Conservation (phyloP, 2,113 vertebrate genomes). For the Tringa solitaria region DNA sequence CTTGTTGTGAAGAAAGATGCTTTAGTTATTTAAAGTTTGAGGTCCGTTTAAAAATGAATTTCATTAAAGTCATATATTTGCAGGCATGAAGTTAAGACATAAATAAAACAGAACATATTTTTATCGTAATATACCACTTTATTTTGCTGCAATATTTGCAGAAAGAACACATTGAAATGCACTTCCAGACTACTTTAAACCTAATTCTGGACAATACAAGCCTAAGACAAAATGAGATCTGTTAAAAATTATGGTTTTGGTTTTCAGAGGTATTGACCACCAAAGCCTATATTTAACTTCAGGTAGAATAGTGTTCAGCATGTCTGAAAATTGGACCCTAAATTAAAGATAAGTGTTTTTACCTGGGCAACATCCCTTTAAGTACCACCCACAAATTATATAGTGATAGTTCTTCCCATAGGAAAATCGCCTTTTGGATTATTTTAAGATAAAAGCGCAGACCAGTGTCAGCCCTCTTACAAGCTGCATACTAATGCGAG, state of each 20-base stretch:
- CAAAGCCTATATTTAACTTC: background rate
- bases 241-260: background rate
- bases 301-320: background rate
- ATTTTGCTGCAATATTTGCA: background rate
- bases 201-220: background rate
- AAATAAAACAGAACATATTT: background rate
- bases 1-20: background rate
- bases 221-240: background rate
- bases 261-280: background rate
- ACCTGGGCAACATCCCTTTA: background rate
- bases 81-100: background rate
- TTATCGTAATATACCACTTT: background rate
- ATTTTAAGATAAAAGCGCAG: constrained; percentile 26
- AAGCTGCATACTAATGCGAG: background rate
- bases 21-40: constrained; percentile 11
- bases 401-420: background rate
- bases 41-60: background rate
- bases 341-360: constrained; percentile 36
- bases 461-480: background rate
- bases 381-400: constrained; percentile 14
- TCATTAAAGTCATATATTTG: background rate
- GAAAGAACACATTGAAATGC: background rate
- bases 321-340: constrained; percentile 1
- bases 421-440: background rate
- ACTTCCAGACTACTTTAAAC: background rate